Conservation (phyloP, 2,888 invertebrate genomes). For the Toxonevra muliebris region DNA sequence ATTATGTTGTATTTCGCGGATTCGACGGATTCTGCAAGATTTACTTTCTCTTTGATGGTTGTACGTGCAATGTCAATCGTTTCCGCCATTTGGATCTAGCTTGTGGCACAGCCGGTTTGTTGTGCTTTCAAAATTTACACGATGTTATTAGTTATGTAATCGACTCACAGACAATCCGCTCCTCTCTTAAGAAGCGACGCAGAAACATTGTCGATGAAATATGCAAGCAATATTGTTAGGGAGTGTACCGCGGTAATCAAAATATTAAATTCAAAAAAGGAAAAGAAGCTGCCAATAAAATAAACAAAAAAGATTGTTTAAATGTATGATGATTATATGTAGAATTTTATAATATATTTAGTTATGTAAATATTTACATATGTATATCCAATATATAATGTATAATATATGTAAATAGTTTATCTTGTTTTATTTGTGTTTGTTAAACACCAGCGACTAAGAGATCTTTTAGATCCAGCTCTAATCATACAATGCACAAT, state of each 20-base stretch:
- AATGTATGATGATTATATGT: too few species aligned
- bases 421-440: too few species aligned
- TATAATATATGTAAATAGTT: too few species aligned
- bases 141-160: constrained; percentile 53
- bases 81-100: constrained; percentile 59
- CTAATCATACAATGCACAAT: too few species aligned
- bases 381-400: too few species aligned
- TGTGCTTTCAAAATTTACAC: constrained; percentile 50
- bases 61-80: constrained; percentile 59
- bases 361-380: too few species aligned
- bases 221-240: constrained; percentile 46
- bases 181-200: constrained; percentile 37
- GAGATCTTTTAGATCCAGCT: too few species aligned
- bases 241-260: not conserved
- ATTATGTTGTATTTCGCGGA: constrained; percentile 58
- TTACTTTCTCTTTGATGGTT: constrained; percentile 59
- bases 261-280: constrained; percentile 21
- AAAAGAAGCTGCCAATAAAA: too few species aligned
- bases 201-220: constrained; percentile 46
- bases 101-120: constrained; percentile 59
- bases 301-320: not conserved
- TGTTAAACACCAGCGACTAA: too few species aligned
- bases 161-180: constrained; percentile 46
- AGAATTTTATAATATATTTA: too few species aligned
- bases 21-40: constrained; percentile 14